Evolutionary conservation across 2,888 invertebrate species (phyloP).

Genomic region (Eristalis arbustorum): DNA sequence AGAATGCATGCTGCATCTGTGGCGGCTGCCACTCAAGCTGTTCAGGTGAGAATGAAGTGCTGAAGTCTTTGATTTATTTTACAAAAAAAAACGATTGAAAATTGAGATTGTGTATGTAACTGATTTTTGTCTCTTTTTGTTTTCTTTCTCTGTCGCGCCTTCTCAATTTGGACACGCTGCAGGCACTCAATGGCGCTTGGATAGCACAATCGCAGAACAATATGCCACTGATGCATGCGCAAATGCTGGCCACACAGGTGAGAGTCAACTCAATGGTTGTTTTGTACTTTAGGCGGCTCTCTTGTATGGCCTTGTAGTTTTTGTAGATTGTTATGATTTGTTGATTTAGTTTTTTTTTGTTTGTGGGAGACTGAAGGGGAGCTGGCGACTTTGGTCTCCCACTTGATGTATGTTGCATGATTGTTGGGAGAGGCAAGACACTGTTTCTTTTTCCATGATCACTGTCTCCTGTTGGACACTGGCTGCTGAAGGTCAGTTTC

Average conservation of each 20-base stretch:
- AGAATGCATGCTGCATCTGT: slow-evolving; percentile 76
- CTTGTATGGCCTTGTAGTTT: background rate
- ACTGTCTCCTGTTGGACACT: no score
- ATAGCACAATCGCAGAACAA: slow-evolving; percentile 76
- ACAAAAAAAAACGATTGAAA: background rate
- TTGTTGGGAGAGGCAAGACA: no score
- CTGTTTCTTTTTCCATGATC: no score
- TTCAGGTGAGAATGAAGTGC: slow-evolving; percentile 73
- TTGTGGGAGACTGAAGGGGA: background rate
- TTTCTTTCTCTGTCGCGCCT: background rate
- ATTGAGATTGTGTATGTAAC: slow-evolving; percentile 68
- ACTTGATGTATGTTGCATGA: no score
- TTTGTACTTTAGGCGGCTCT: background rate
- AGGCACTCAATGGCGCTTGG: slow-evolving; percentile 76
- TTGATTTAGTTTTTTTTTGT: background rate
- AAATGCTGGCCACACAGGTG: slow-evolving; percentile 78
- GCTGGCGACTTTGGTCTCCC: no score
- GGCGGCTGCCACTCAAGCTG: slow-evolving; percentile 79
- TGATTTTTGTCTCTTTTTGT: slow-evolving; percentile 31
- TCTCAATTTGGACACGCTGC: slow-evolving; percentile 8
- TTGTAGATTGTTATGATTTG: background rate
- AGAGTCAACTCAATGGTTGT: slow-evolving; percentile 50
- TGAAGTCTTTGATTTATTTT: background rate
- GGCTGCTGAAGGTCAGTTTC: no score
- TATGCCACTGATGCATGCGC: slow-evolving; percentile 78